phyloP scores from a whole-genome alignment of 2,113 vertebrate species.

The Panurus biarmicus region DNA sequence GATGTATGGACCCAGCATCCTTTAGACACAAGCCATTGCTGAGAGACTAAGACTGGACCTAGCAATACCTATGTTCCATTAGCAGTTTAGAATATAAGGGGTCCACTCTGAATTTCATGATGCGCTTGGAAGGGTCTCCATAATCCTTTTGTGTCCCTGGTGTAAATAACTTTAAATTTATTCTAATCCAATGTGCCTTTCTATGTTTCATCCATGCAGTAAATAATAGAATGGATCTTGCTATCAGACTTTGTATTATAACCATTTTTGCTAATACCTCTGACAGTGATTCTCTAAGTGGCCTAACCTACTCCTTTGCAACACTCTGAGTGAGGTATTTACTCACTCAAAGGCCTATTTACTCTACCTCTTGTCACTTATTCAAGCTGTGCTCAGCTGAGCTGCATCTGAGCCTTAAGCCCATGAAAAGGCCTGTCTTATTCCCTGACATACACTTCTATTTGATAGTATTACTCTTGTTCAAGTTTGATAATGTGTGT shows the following conservation, averaged over 20 bases:
- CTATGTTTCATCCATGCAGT: not conserved
- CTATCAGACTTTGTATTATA: not conserved
- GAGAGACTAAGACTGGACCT: not conserved
- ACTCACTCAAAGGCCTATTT: not conserved
- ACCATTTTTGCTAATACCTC: not conserved
- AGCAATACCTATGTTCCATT: not conserved
- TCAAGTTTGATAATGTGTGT: not conserved
- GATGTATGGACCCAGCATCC: accelerated
- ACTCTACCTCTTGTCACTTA: not conserved
- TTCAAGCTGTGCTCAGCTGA: not conserved
- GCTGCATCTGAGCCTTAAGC: not conserved
- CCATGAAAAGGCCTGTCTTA: not conserved
- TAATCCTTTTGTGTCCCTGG: not conserved
- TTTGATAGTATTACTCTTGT: not conserved
- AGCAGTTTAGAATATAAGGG: not conserved
- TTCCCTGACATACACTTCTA: not conserved
- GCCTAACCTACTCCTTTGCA: not conserved
- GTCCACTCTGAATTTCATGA: not conserved
- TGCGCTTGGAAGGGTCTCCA: not conserved
- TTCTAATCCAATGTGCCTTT: not conserved
- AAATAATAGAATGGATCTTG: not conserved
- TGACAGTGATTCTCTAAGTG: not conserved
- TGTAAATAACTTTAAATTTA: not conserved
- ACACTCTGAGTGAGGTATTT: not conserved
- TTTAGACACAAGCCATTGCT: accelerated